A percentile compares a stretch with the other conserved stretches of the same genome.
Evolutionary conservation across 2,888 invertebrate species (phyloP).

Genomic region (Parnassius smintheus): DNA sequence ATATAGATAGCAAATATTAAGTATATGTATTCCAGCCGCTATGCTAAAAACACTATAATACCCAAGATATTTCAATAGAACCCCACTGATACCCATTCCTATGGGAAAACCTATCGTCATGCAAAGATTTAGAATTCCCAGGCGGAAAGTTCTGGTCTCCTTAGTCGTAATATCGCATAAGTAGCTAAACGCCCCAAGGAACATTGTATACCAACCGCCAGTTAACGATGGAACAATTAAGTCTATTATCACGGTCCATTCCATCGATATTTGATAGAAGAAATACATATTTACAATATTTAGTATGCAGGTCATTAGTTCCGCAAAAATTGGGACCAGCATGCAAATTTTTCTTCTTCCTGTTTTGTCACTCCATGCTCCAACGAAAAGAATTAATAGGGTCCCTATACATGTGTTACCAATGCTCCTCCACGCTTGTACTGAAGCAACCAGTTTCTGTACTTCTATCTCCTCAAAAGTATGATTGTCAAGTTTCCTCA

Average conservation of each 20-base stretch:
- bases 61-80: conserved; percentile 63
- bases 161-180: conserved; percentile 80
- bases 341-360: conserved; percentile 82
- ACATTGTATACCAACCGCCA: conserved; percentile 81
- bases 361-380: conserved; percentile 83
- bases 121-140: conserved; percentile 77
- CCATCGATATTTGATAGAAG: conserved; percentile 77
- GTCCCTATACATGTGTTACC: conserved; percentile 78
- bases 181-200: conserved; percentile 82
- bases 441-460: conserved; percentile 79
- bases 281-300: conserved; percentile 79
- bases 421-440: conserved; percentile 79
- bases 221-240: conserved; percentile 75
- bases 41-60: conserved; percentile 78
- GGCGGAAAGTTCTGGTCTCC: conserved; percentile 80
- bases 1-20: conserved; percentile 71
- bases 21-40: conserved; percentile 60
- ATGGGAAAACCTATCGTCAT: conserved; percentile 75
- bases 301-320: conserved; percentile 72
- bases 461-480: conserved; percentile 84
- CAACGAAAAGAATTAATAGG: conserved; percentile 79
- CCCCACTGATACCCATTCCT: conserved; percentile 70
- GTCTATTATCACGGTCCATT: conserved; percentile 77
- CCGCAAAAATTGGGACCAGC: conserved; percentile 79
- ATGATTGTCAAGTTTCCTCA: conserved; percentile 85